phyloP scores from a whole-genome alignment of 2,888 invertebrate species.

The Dynastes maya region DNA sequence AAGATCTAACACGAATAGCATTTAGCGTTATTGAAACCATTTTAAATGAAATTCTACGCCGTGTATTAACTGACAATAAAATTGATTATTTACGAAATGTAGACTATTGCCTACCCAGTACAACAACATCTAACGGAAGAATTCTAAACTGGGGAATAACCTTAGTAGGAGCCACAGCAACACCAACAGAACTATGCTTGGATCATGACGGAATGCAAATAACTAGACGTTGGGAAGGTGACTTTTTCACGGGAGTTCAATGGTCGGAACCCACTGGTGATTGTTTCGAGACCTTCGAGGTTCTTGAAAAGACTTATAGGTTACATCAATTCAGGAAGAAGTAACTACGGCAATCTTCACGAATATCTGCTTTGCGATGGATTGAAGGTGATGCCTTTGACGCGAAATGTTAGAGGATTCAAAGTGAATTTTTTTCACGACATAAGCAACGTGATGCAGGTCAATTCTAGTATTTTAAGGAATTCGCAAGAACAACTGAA shows the following conservation, averaged over 20 bases:
- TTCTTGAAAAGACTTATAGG: not conserved
- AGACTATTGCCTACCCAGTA: conserved; percentile 23
- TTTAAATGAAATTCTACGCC: not conserved
- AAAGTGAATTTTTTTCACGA: conserved; percentile 27
- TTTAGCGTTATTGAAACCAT: not conserved
- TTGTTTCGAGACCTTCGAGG: conserved; percentile 9
- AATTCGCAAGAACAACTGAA: conserved; percentile 32
- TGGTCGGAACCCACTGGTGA: conserved; percentile 30
- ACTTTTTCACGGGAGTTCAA: conserved; percentile 23
- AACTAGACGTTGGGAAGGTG: conserved; percentile 40
- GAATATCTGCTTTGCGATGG: conserved; percentile 18
- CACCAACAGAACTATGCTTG: conserved; percentile 28
- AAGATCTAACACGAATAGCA: not conserved
- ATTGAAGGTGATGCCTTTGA: conserved; percentile 20
- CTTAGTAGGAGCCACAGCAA: not conserved
- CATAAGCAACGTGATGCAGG: conserved; percentile 38
- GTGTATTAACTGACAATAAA: not conserved
- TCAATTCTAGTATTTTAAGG: conserved; percentile 30
- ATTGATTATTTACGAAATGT: conserved; percentile 27
- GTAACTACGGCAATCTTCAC: conserved; percentile 9
- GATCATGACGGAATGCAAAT: conserved; percentile 26
- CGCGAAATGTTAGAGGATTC: conserved; percentile 2
- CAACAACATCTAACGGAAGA: not conserved
- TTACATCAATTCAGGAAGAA: not conserved
- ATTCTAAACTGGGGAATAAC: conserved; percentile 19